Conservation (phyloP, 2,113 vertebrate genomes). For the Microtus oregoni region DNA sequence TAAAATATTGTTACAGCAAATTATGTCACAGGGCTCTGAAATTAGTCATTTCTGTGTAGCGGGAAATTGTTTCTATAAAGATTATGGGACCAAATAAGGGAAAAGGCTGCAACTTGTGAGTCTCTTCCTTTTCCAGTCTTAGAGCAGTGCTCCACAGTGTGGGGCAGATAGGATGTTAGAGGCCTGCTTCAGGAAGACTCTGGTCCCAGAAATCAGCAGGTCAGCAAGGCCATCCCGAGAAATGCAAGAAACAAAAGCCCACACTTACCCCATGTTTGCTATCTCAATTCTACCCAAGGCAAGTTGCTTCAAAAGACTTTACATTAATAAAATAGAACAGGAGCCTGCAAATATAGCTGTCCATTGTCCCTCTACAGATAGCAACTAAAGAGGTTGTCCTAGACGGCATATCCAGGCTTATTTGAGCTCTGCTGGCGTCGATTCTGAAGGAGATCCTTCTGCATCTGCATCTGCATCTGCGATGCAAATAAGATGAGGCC, state of each 20-base stretch:
- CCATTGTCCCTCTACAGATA: no score
- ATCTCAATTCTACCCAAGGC: neutral
- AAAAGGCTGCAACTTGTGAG: neutral
- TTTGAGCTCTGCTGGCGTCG: neutral
- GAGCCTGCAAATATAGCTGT: neutral
- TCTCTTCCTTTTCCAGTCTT: neutral
- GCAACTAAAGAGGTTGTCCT: neutral
- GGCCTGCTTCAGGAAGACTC: neutral
- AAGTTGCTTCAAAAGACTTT: neutral
- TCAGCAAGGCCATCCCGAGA: neutral
- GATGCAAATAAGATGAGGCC: neutral
- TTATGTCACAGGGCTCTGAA: neutral
- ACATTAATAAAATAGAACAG: neutral
- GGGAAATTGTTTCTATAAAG: conserved; percentile 35
- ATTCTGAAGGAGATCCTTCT: neutral
- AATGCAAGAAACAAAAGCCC: neutral
- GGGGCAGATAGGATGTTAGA: neutral
- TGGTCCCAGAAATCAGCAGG: neutral
- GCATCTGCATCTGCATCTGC: conserved; percentile 52
- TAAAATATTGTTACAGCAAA: conserved; percentile 52
- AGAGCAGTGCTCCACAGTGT: neutral
- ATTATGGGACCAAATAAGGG: neutral
- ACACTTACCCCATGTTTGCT: accelerated
- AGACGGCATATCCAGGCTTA: neutral
- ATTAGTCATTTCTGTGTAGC: conserved; percentile 29